Evolutionary conservation across 2,113 vertebrate species (phyloP).

Genomic region (Corvus moneduloides): DNA sequence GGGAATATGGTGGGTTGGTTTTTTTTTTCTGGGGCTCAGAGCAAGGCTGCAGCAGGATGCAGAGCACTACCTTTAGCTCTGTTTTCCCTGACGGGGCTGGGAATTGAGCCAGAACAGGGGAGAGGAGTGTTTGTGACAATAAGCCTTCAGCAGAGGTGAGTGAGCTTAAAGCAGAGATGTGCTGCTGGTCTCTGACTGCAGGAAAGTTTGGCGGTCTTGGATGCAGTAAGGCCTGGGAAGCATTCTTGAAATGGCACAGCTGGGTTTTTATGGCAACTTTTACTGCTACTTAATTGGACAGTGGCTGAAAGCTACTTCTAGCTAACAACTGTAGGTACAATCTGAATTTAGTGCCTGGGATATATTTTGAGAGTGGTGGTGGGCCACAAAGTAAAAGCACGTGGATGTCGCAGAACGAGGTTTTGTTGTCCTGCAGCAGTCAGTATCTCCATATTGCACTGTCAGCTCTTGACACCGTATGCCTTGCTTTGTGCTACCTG

Average conservation of each 20-base stretch:
- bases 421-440: not conserved
- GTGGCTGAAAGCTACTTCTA: not conserved
- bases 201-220: not conserved
- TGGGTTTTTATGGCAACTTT: conserved; percentile 2
- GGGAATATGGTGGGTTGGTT: not conserved
- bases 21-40: not conserved
- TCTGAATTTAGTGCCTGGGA: not conserved
- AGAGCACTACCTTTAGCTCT: not conserved
- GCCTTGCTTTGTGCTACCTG: not conserved
- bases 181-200: not conserved
- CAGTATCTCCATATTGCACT: not conserved
- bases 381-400: not conserved
- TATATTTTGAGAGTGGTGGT: not conserved
- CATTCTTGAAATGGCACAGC: not conserved
- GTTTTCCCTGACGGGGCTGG: not conserved
- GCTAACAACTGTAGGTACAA: not conserved
- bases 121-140: not conserved
- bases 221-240: not conserved
- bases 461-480: not conserved
- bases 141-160: not conserved
- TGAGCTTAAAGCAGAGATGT: not conserved
- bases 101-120: not conserved
- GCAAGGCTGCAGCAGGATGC: not conserved
- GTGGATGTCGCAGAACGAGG: not conserved
- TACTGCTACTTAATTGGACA: conserved; percentile 6